Base-by-base conservation (phyloP, 2,113 vertebrate species). In the Ceyx cyanopectus region DNA sequence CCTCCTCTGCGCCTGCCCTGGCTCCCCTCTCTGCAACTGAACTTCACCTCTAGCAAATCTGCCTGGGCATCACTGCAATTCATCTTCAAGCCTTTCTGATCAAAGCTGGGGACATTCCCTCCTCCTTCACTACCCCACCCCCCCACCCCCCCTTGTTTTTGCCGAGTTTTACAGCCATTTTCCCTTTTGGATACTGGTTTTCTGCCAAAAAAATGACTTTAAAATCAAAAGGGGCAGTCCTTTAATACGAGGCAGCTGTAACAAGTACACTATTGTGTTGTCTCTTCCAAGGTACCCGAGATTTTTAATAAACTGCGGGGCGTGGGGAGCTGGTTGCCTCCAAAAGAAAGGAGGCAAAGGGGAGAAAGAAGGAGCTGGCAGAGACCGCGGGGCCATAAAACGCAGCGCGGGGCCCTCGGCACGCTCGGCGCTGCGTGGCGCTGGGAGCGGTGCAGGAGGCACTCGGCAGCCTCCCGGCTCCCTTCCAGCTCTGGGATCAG, bases 211-310 rank as follows among this genome's bases (percentile, higher is more conserved):
- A 83, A 95, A 92, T 93, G 93, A 91, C 92, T 87, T 91, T 78
- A 70, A 97, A 97, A 96, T 98, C 90, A 96, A 96, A 96, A 97
- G 88, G 81, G 88, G 81, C 45, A 65, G 62, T 89, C 94, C 94
- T 82, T 97, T 97, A 96, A 97, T 95, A 92, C 26, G 5, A 89
- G 90, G 83, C 92, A 94, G 86, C 81, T 88, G 85, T 94, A 93
- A 97, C 93, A 96, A 97, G 91, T 90, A 92, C 91, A 78, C 94
- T 87, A 92, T 95, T 97, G 97, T 97, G 92, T 73, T 90, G 84
- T 87, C 68, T 85, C 23, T 70, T 93, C 90, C 82, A 91, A 94
- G 88, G 87, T 81, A 94, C 87, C 91, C 81, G 1, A 27, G 86
- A 80, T 56, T 87, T 93, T 84, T 80, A 69, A 89, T 95, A 91